These are phyloP conservation scores for Platynereis dumerilii DNA, from an alignment of 2,888 invertebrate genomes.

Conservation along the genomic window DNA sequence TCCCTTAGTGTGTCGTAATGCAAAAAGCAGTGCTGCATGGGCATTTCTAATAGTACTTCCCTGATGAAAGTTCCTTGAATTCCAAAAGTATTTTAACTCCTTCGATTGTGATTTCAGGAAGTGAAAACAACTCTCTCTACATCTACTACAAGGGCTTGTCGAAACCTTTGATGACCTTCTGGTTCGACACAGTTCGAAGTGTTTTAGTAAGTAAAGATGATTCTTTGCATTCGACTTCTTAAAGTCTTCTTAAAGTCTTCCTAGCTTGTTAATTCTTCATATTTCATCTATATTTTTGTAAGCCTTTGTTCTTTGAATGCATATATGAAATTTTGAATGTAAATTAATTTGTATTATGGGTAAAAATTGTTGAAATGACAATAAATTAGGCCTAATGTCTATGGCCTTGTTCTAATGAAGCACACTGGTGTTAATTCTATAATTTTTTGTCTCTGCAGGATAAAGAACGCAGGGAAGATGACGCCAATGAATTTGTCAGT, in stretches of 20 bases:
- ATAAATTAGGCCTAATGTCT: too few species aligned
- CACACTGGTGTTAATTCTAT: too few species aligned
- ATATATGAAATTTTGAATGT: too few species aligned
- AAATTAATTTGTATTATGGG: too few species aligned
- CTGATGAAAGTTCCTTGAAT: too few species aligned
- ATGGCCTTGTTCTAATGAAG: too few species aligned
- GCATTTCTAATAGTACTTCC: too few species aligned
- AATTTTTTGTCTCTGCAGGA: constrained; percentile 64
- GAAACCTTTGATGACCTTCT: constrained; percentile 83
- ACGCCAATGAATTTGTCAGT: constrained; percentile 90
- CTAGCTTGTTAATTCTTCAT: not conserved
- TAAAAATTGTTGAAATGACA: too few species aligned
- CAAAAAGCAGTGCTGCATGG: too few species aligned
- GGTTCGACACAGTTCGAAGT: constrained; percentile 83
- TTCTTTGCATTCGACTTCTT: not conserved
- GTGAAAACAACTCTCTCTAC: constrained; percentile 91
- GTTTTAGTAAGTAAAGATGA: constrained; percentile 67
- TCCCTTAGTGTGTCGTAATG: too few species aligned
- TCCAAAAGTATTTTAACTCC: too few species aligned
- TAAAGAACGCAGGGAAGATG: constrained; percentile 80
- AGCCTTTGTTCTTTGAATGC: not conserved
- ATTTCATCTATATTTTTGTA: constrained; percentile 1
- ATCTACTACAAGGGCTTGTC: constrained; percentile 90
- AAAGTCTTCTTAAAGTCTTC: not conserved
- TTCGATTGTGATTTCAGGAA: constrained; percentile 64